Evolutionary conservation across 2,888 invertebrate genomes (phyloP).

Genomic region (Halictus quadricinctus): DNA sequence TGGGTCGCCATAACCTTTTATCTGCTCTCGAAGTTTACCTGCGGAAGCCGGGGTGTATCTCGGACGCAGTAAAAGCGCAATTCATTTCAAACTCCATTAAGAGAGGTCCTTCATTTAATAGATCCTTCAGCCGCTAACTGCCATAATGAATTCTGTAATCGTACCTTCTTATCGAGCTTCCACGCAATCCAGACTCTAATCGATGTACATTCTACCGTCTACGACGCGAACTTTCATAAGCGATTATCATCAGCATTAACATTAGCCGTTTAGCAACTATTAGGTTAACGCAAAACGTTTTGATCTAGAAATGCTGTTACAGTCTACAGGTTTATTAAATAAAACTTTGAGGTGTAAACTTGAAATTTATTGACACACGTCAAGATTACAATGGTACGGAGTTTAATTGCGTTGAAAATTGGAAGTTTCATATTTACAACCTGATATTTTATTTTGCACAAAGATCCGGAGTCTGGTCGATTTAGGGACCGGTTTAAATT

Average conservation of each 20-base stretch:
- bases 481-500: no score
- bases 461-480: no score
- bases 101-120: neutral
- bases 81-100: conserved; percentile 9
- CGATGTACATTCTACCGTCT: neutral
- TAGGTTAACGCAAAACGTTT: no score
- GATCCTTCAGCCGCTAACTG: neutral
- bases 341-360: no score
- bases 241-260: neutral
- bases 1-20: neutral
- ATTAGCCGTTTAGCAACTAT: neutral
- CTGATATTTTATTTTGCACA: neutral
- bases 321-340: no score
- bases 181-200: neutral
- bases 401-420: no score
- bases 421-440: no score
- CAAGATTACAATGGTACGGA: no score
- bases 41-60: conserved; percentile 2
- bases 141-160: neutral
- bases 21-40: neutral
- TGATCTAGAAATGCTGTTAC: no score
- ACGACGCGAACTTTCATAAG: neutral
- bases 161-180: neutral
- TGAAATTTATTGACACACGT: no score
- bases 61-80: neutral